Evolutionary conservation across 2,888 invertebrate genomes (phyloP).

Genomic region (Xestobium rufovillosum): DNA sequence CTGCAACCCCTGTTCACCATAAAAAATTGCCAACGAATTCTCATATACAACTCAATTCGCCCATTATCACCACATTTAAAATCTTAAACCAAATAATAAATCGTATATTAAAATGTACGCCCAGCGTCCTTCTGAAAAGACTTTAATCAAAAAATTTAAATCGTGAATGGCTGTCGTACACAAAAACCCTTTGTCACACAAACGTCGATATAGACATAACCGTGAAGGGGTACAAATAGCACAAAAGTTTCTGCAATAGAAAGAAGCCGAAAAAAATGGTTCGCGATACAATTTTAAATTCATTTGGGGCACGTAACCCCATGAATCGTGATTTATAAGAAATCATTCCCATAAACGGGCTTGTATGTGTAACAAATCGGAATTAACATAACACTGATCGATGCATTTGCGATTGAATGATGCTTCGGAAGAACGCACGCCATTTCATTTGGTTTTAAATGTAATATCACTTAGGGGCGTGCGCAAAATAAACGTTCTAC

Average conservation of each 20-base stretch:
- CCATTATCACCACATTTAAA: slow-evolving; percentile 41
- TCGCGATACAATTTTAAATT: slow-evolving; percentile 40
- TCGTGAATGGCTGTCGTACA: slow-evolving; percentile 30
- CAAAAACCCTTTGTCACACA: slow-evolving; percentile 33
- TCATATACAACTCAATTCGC: slow-evolving; percentile 38
- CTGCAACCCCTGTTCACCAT: too few species aligned
- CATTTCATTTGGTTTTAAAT: slow-evolving; percentile 34
- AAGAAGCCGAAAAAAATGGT: slow-evolving; percentile 28
- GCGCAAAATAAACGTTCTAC: slow-evolving; percentile 31
- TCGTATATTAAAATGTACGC: slow-evolving; percentile 41
- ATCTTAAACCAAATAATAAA: slow-evolving; percentile 33
- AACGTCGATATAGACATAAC: slow-evolving; percentile 33
- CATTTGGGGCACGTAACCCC: slow-evolving; percentile 39
- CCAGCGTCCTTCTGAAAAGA: slow-evolving; percentile 28
- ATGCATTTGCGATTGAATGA: slow-evolving; percentile 36
- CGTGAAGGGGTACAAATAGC: slow-evolving; percentile 20
- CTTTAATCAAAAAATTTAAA: slow-evolving; percentile 23
- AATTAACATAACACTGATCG: slow-evolving; percentile 42
- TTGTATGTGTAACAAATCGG: slow-evolving; percentile 38
- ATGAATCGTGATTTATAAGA: slow-evolving; percentile 37
- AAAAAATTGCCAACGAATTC: too few species aligned
- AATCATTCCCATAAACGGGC: slow-evolving; percentile 40
- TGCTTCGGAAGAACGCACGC: slow-evolving; percentile 29
- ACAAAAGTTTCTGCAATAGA: slow-evolving; percentile 25
- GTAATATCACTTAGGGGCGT: slow-evolving; percentile 36